Percentiles rank a stretch among this genome's conserved stretches.
Conservation (phyloP, 2,797 vertebrate genomes). For the Anas flavirostris region DNA sequence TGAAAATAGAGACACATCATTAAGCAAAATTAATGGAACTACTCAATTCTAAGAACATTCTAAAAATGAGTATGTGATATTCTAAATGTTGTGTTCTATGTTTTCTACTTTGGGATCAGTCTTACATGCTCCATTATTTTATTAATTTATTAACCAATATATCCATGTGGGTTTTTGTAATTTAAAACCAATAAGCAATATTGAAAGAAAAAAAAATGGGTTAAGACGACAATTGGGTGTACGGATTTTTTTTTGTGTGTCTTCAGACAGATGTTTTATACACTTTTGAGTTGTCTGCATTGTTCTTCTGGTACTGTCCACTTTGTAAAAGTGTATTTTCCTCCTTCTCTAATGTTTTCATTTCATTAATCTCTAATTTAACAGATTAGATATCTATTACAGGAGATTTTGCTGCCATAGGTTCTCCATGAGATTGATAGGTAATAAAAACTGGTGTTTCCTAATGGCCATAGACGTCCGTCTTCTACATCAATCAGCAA, state of each 20-base stretch:
- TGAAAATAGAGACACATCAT: not conserved
- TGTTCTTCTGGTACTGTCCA: not conserved
- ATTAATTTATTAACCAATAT: not conserved
- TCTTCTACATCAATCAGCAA: conserved; percentile 71
- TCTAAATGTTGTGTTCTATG: not conserved
- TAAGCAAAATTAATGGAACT: conserved; percentile 13
- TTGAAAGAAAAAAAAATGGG: not conserved
- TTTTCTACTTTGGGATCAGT: not conserved
- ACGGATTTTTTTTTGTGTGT: not conserved
- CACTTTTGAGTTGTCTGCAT: not conserved
- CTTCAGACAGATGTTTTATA: not conserved
- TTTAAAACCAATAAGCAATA: not conserved
- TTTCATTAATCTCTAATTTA: conserved; percentile 62
- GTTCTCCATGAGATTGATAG: conserved; percentile 60
- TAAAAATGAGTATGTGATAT: not conserved
- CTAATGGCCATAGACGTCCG: conserved; percentile 62
- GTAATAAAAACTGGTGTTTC: conserved; percentile 63
- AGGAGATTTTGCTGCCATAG: conserved; percentile 32
- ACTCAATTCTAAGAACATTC: not conserved
- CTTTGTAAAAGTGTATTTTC: not conserved
- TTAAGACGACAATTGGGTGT: not conserved
- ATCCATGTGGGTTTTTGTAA: not conserved
- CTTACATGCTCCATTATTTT: not conserved
- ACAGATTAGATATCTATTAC: conserved; percentile 52
- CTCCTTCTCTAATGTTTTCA: conserved; percentile 9